A percentile compares a stretch with the other conserved stretches of the same genome.
Evolutionary conservation across 2,888 invertebrate species (phyloP).

Genomic region (Erebia palarica): DNA sequence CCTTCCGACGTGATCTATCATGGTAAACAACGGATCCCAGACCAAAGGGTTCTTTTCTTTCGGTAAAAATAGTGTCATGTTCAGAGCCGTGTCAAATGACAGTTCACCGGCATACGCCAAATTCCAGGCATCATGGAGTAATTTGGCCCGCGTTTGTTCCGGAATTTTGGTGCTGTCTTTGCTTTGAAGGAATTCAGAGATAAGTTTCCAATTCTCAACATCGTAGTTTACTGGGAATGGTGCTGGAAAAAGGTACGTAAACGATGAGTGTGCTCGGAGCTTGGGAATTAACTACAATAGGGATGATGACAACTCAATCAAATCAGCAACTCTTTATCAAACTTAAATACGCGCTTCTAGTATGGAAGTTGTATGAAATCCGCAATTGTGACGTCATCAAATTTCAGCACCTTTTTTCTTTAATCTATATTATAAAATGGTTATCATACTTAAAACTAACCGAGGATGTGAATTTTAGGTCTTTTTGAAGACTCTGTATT

Average conservation of each 20-base stretch:
- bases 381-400: no score
- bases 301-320: no score
- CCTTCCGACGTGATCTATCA: slow-evolving; percentile 90
- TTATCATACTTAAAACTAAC: no score
- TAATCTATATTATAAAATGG: no score
- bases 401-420: no score
- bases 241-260: slow-evolving; percentile 66
- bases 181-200: slow-evolving; percentile 85
- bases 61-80: slow-evolving; percentile 90
- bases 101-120: slow-evolving; percentile 90
- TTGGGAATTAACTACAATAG: not conserved
- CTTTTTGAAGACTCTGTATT: no score
- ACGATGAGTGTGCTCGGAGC: not conserved
- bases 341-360: no score
- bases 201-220: slow-evolving; percentile 87
- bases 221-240: slow-evolving; percentile 94
- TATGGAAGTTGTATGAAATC: no score
- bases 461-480: no score
- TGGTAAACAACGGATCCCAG: slow-evolving; percentile 92
- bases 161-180: slow-evolving; percentile 83
- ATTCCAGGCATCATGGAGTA: slow-evolving; percentile 90
- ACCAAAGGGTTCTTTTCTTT: slow-evolving; percentile 88
- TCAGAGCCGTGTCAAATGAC: slow-evolving; percentile 88
- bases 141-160: slow-evolving; percentile 87
- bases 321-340: no score